Conservation (phyloP, 2,113 vertebrate genomes). For the Miniopterus natalensis region DNA sequence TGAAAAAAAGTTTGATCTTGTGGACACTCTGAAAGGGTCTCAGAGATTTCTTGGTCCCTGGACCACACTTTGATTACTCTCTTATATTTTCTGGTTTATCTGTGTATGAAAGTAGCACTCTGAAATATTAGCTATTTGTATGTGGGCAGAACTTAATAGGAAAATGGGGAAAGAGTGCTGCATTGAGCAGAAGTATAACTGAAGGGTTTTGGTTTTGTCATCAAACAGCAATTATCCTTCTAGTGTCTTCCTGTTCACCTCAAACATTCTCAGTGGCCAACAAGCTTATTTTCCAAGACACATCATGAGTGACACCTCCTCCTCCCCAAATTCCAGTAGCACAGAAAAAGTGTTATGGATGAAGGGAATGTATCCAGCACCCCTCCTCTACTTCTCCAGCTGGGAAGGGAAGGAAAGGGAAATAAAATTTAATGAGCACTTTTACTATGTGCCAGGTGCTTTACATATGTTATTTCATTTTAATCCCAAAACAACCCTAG, state of each 20-base stretch:
- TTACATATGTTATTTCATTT: constrained; percentile 79
- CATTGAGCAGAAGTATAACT: neutral
- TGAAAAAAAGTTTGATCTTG: neutral
- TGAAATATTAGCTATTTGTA: neutral
- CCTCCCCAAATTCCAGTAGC: constrained; percentile 35
- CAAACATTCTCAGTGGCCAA: neutral
- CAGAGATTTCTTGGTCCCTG: neutral
- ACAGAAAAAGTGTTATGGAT: constrained; percentile 53
- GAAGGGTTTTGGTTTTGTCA: neutral
- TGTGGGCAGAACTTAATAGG: neutral
- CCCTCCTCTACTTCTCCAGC: constrained; percentile 63
- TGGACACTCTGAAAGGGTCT: neutral
- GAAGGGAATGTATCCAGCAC: constrained; percentile 8
- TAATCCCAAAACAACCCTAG: constrained; percentile 62
- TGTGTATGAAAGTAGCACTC: neutral
- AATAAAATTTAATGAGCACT: constrained; percentile 79
- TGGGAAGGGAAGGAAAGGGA: constrained; percentile 70
- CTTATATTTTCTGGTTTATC: neutral
- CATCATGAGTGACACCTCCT: neutral
- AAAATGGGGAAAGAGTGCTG: neutral
- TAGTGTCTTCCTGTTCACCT: neutral
- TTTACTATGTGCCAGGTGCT: constrained; percentile 78
- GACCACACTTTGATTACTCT: neutral
- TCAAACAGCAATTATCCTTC: neutral
- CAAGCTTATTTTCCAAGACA: constrained; percentile 5